These are phyloP conservation scores for Garra rufa DNA, from an alignment of 2,113 vertebrate genomes.

Conservation along the genomic window DNA sequence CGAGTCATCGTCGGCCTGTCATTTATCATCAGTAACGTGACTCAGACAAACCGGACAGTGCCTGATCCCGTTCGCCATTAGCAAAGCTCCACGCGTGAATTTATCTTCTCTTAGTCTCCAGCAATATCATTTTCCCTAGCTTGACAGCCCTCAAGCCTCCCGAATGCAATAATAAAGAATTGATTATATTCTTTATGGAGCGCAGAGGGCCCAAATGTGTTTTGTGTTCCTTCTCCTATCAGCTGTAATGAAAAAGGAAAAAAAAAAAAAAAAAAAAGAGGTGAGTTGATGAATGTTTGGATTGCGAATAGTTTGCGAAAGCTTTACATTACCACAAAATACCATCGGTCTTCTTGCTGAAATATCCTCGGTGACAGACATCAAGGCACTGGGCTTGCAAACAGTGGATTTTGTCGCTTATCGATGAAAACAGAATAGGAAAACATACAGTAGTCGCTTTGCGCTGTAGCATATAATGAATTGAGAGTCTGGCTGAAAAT, in stretches of 20 bases:
- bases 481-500: conserved; percentile 59
- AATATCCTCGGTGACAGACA: conserved; percentile 4
- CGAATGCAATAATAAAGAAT: conserved; percentile 76
- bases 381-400: not conserved
- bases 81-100: conserved; percentile 67
- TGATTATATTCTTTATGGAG: conserved; percentile 76
- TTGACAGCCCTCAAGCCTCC: conserved; percentile 71
- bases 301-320: conserved; percentile 27
- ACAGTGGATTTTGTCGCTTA: not conserved
- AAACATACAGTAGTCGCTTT: conserved; percentile 22
- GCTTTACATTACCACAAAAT: conserved; percentile 12
- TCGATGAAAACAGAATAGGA: conserved; percentile 3
- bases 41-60: conserved; percentile 69
- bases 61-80: conserved; percentile 65
- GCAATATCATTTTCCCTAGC: conserved; percentile 74
- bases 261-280: not conserved
- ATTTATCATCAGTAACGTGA: conserved; percentile 70
- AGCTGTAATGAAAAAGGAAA: conserved; percentile 66
- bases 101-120: conserved; percentile 65
- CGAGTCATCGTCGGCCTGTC: conserved; percentile 67
- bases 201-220: conserved; percentile 62
- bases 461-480: conserved; percentile 45
- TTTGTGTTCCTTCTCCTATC: conserved; percentile 73
- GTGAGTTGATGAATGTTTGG: conserved; percentile 66
- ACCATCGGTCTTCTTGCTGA: not conserved